A percentile compares a stretch with the other conserved stretches of the same genome.
Evolutionary conservation across 1,140 invertebrate species (phyloP).

Genomic region (Drosophila burlai): DNA sequence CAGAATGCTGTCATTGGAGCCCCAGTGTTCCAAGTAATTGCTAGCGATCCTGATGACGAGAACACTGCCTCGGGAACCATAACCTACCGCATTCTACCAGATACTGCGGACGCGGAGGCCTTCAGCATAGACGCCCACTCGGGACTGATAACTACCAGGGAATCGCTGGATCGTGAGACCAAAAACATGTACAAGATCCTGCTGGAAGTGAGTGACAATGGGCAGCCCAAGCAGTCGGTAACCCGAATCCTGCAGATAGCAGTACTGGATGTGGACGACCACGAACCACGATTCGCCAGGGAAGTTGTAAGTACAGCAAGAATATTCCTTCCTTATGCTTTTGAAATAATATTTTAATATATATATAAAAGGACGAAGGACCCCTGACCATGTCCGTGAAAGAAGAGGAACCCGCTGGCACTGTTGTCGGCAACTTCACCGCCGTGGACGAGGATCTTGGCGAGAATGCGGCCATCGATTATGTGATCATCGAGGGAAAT

Average conservation of each 20-base stretch:
- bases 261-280: conserved; percentile 92
- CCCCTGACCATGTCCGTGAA: conserved; percentile 88
- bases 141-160: conserved; percentile 90
- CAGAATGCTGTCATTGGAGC: conserved; percentile 90
- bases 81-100: conserved; percentile 90
- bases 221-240: conserved; percentile 90
- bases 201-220: conserved; percentile 90
- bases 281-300: conserved; percentile 90
- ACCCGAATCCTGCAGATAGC: conserved; percentile 89
- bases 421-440: conserved; percentile 88
- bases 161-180: conserved; percentile 89
- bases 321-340: not conserved
- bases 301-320: conserved; percentile 86
- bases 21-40: conserved; percentile 91
- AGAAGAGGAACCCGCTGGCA: conserved; percentile 89
- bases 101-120: conserved; percentile 88
- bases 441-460: conserved; percentile 91
- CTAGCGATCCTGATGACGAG: conserved; percentile 92
- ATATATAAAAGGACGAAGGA: conserved; percentile 87
- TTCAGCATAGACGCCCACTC: conserved; percentile 89
- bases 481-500: conserved; percentile 91
- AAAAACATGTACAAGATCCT: conserved; percentile 91
- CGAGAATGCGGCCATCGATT: conserved; percentile 91
- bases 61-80: conserved; percentile 91
- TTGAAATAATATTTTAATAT: not conserved